Evolutionary conservation across 2,888 invertebrate species (phyloP).

Genomic region (Lasioglossum calceatum): DNA sequence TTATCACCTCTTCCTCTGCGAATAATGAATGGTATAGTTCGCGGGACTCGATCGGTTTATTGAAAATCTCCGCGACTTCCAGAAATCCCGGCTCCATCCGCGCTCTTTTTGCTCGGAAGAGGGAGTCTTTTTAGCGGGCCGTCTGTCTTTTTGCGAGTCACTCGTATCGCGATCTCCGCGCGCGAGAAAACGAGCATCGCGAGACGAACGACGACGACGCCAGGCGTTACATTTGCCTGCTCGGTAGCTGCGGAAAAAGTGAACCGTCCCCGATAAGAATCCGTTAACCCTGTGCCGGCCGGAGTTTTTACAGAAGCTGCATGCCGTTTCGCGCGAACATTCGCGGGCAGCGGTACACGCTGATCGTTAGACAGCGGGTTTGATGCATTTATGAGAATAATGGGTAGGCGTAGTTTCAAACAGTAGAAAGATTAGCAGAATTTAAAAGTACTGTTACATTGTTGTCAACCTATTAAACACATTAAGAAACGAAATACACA

Average conservation of each 20-base stretch:
- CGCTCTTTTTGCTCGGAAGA: not conserved
- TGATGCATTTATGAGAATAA: no score
- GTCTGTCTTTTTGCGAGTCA: not conserved
- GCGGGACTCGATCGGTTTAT: no score
- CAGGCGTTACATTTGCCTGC: slow-evolving; percentile 1
- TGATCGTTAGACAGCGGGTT: no score
- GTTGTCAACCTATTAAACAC: no score
- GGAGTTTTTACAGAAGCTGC: not conserved
- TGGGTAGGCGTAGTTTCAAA: no score
- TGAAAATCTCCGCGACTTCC: no score
- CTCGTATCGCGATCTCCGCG: not conserved
- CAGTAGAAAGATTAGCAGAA: no score
- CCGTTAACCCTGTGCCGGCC: not conserved
- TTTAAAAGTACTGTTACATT: no score
- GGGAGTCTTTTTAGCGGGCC: not conserved
- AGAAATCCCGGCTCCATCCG: no score
- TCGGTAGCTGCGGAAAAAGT: not conserved
- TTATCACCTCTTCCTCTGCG: no score
- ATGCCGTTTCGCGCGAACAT: not conserved
- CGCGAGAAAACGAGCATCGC: not conserved
- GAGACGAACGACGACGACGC: not conserved
- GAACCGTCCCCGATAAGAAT: not conserved
- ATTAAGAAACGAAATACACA: no score
- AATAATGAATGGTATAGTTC: no score
- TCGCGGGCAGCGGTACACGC: not conserved